phyloP scores from a whole-genome alignment of 2,113 vertebrate species.

The Procavia capensis region DNA sequence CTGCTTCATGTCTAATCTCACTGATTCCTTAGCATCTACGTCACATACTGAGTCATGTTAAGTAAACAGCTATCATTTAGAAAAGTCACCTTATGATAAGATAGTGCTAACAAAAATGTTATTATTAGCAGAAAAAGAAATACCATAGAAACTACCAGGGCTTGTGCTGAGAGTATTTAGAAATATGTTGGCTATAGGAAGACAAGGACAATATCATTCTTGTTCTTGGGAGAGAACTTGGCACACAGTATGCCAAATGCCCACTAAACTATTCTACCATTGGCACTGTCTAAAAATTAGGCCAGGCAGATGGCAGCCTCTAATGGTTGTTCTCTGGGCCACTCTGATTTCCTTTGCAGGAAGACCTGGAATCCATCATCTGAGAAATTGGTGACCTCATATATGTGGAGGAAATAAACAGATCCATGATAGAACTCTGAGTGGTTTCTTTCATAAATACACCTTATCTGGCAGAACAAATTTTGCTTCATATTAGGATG shows the following conservation, averaged over 20 bases:
- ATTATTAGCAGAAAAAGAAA: conserved; percentile 10
- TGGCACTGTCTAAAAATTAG: background rate
- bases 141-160: background rate
- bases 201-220: background rate
- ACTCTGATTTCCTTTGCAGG: background rate
- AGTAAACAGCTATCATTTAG: background rate
- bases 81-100: background rate
- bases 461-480: background rate
- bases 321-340: background rate
- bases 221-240: background rate
- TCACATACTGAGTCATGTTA: background rate
- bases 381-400: background rate
- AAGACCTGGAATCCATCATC: background rate
- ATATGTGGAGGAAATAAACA: background rate
- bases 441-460: background rate
- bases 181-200: background rate
- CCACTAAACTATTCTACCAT: background rate
- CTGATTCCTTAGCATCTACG: background rate
- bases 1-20: background rate
- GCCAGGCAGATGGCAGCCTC: background rate
- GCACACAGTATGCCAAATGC: background rate
- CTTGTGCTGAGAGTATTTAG: background rate
- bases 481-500: background rate
- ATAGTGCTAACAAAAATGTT: background rate
- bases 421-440: too few relatives aligned